phyloP scores from a whole-genome alignment of 2,888 invertebrate species.

The Nezara viridula region DNA sequence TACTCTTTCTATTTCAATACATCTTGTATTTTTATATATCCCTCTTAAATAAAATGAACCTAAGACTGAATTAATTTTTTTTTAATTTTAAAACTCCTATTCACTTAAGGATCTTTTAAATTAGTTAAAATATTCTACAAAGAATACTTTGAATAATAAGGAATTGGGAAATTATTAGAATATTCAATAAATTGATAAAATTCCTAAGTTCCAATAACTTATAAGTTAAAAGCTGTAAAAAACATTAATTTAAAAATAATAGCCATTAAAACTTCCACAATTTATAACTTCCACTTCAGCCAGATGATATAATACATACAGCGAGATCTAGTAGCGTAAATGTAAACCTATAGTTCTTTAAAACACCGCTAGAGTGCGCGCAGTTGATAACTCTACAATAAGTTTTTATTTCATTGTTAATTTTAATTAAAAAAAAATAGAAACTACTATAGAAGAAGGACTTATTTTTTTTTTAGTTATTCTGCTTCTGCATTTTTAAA shows the following conservation, averaged over 20 bases:
- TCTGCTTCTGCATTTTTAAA: no score
- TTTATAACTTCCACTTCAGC: no score
- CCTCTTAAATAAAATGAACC: no score
- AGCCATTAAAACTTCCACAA: not conserved
- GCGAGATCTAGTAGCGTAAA: not conserved
- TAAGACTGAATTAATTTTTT: no score
- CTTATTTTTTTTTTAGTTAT: no score
- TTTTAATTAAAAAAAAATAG: not conserved
- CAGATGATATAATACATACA: no score
- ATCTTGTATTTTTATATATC: no score
- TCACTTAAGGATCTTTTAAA: no score
- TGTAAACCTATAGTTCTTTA: not conserved
- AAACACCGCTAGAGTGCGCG: not conserved
- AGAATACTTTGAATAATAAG: no score
- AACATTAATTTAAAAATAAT: not conserved
- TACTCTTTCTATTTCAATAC: no score
- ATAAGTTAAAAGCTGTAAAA: not conserved
- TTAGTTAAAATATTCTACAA: not conserved
- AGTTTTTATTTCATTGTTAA: not conserved
- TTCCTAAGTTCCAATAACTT: not conserved
- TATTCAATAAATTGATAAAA: not conserved
- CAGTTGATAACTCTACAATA: not conserved
- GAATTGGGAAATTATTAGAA: not conserved
- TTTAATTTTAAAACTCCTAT: no score
- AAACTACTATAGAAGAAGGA: no score